Base-by-base conservation (phyloP, 2,113 vertebrate species). In the Cephalopterus ornatus region DNA sequence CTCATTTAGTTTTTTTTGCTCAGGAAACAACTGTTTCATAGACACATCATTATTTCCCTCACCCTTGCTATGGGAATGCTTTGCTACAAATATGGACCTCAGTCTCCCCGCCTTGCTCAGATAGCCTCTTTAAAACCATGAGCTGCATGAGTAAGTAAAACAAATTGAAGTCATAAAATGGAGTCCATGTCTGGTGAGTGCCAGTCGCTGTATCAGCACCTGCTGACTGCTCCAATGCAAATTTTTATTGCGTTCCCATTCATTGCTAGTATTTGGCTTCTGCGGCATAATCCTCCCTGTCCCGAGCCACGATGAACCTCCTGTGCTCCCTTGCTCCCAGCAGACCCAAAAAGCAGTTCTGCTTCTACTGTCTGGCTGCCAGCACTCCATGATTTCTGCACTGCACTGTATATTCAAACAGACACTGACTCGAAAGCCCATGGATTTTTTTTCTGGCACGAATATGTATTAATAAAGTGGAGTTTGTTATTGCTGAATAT, bases 391-490 rank as follows among this genome's bases (percentile, higher is more conserved):
- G 2, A 5, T 70, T 85, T 61, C 71, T 92, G 28, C 10, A 4
- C 30, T 58, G 39, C 37, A 3, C 11, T 68, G 44, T 70, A 2
- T 27, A 15, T 61, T 90, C 37, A 85, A 72, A 65, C 56, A 1
- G 4, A 58, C 63, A 1, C 13, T 18, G 58, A 39, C 44, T 72
- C 37, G 37, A 37, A 27, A 80, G 41, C 26, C 50, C 26, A 7
- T 0, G 5, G 32, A 27, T 15, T n/a, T n/a, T 50, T 46, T 66
- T 94, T 63, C 22, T 28, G 21, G 14, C 32, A 16, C 6, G 5
- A 24, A 21, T 20, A 27, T 0, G 0, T 61, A 52, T 42, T 91
- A 80, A 88, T 76, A 77, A 74, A 2, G 1, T 0, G 0, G 66
- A 68, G 14, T 83, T 66, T 55, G n/a, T 35, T 74, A 32, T 55